These are phyloP conservation scores for Tenrec ecaudatus DNA, from an alignment of 2,113 vertebrate genomes.

Conservation along the genomic window DNA sequence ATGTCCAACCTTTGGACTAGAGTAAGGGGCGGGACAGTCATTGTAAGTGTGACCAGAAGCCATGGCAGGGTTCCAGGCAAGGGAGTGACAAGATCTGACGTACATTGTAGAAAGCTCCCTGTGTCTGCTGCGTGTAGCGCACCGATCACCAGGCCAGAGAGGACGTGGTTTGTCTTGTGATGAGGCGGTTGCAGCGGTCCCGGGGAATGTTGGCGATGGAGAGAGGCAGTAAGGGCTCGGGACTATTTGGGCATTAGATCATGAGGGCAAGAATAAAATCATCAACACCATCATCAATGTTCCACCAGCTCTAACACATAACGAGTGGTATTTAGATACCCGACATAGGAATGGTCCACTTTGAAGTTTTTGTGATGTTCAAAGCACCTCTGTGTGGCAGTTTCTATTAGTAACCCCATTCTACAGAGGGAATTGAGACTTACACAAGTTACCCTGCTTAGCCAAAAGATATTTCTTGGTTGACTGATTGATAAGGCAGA, in stretches of 20 bases:
- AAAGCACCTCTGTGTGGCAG: no score
- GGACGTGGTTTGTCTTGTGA: not conserved
- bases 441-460: not conserved
- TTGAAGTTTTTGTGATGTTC: not conserved
- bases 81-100: not conserved
- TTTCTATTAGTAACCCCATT: not conserved
- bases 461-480: constrained; percentile 29
- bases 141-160: not conserved
- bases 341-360: not conserved
- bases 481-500: not conserved
- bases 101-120: not conserved
- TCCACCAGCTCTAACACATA: not conserved
- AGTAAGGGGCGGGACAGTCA: no score
- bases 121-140: not conserved
- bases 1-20: no score
- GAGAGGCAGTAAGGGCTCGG: not conserved
- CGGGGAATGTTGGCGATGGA: not conserved
- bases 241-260: no score
- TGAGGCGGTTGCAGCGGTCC: not conserved
- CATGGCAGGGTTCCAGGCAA: no score
- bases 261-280: not conserved
- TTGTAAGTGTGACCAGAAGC: no score
- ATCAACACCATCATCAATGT: not conserved
- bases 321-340: not conserved
- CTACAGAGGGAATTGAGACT: not conserved